Evolutionary conservation across 2,797 vertebrate genomes (phyloP).

Genomic region (Mus caroli): DNA sequence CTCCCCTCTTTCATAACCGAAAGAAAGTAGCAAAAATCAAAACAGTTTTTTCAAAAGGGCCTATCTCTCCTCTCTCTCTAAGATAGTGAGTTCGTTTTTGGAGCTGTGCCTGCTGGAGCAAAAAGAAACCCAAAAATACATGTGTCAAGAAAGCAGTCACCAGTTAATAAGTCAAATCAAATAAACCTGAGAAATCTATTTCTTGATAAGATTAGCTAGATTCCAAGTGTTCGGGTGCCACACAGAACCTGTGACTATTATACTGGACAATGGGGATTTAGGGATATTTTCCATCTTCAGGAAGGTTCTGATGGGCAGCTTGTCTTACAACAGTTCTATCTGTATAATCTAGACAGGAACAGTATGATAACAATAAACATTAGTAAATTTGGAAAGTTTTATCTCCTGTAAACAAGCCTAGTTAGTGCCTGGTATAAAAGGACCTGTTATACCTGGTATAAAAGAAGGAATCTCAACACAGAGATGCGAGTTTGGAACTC

Average conservation of each 20-base stretch:
- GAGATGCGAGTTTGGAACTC: background rate
- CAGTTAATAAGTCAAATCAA: background rate
- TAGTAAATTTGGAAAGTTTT: background rate
- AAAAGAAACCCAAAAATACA: background rate
- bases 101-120: background rate
- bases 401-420: background rate
- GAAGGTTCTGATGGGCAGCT: accelerated
- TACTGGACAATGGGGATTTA: background rate
- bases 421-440: background rate
- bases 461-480: too few species aligned
- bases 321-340: too few species aligned
- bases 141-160: background rate
- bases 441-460: background rate
- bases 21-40: background rate
- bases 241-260: accelerated
- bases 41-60: background rate
- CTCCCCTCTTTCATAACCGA: background rate
- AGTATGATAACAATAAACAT: background rate
- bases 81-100: background rate
- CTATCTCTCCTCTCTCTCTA: background rate
- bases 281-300: background rate
- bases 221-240: background rate
- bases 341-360: background rate
- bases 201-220: background rate
- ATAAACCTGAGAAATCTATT: background rate